Evolutionary conservation across 2,888 invertebrate genomes (phyloP).

Genomic region (Lasioglossum lativentre): DNA sequence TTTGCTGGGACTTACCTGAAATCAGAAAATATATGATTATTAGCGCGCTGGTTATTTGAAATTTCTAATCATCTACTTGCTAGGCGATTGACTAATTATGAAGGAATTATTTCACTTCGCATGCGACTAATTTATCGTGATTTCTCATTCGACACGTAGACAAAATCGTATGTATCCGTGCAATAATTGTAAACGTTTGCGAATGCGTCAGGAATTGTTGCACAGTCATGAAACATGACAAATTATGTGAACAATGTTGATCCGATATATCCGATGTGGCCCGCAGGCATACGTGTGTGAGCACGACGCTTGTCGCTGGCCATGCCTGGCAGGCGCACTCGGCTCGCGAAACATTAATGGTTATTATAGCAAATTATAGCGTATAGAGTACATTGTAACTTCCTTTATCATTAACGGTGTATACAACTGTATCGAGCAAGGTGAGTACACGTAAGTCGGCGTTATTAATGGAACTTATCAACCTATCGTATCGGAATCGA

Average conservation of each 20-base stretch:
- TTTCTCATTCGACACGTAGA: background rate
- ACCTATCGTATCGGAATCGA: background rate
- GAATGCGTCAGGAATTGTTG: background rate
- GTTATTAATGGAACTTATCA: constrained; percentile 9
- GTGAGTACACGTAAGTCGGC: background rate
- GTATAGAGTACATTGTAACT: background rate
- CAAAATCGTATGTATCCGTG: background rate
- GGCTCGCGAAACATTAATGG: constrained; percentile 39
- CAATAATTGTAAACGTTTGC: background rate
- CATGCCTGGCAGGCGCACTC: background rate
- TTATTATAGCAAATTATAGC: constrained; percentile 31
- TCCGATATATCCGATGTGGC: constrained; percentile 14
- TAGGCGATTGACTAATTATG: background rate
- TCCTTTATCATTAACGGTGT: constrained; percentile 30
- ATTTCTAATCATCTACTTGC: background rate
- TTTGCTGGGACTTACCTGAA: constrained; percentile 58
- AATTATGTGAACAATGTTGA: constrained; percentile 22
- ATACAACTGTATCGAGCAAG: constrained; percentile 17
- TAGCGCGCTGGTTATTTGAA: background rate
- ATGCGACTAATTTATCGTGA: background rate
- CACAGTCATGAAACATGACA: background rate
- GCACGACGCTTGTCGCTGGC: background rate
- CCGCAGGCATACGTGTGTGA: background rate
- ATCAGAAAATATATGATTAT: constrained; percentile 27
- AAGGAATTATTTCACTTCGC: background rate